phyloP scores from a whole-genome alignment of 2,797 vertebrate species.

The Mormyrus proboscirostris region DNA sequence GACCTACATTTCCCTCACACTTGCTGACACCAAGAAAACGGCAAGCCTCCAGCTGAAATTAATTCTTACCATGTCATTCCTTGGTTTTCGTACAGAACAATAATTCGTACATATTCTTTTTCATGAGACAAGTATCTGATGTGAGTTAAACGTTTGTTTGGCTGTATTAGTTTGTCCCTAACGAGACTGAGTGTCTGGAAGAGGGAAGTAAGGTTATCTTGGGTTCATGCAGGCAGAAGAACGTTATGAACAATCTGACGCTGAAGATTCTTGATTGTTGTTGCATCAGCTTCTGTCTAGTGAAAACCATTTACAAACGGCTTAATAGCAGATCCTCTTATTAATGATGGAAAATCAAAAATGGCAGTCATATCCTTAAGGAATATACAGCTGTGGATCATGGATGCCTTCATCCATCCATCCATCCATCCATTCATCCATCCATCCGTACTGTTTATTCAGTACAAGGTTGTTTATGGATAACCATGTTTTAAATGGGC shows the following conservation, averaged over 20 bases:
- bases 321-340: background rate
- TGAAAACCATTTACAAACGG: background rate
- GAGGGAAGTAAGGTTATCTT: background rate
- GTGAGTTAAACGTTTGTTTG: conserved; percentile 33
- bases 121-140: background rate
- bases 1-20: conserved; percentile 60
- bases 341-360: background rate
- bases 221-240: background rate
- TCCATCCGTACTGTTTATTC: background rate
- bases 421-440: background rate
- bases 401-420: background rate
- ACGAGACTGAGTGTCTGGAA: conserved; percentile 9
- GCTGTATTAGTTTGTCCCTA: conserved; percentile 20
- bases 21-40: conserved; percentile 57
- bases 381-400: background rate
- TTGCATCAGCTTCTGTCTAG: background rate
- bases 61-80: conserved; percentile 31
- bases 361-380: background rate
- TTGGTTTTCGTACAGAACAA: background rate
- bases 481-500: background rate
- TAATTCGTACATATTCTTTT: background rate
- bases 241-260: background rate
- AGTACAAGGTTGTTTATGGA: background rate
- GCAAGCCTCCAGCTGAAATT: conserved; percentile 42
- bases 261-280: background rate